Percentiles rank a stretch among this genome's conserved stretches.
Evolutionary conservation across 2,888 invertebrate species (phyloP).

Genomic region (Nasonia oneida): DNA sequence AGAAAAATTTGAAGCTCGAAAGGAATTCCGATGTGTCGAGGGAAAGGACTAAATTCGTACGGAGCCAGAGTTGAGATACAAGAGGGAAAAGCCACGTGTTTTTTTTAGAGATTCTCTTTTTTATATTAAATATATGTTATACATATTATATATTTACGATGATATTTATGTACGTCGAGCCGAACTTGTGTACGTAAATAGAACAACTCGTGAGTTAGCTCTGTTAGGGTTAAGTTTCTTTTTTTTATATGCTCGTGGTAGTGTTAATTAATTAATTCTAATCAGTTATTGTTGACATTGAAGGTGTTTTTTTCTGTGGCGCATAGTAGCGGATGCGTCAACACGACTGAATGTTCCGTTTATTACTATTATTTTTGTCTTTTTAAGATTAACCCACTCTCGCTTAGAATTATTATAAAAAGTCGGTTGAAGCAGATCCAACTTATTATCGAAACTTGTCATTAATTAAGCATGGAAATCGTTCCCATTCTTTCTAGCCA

Average conservation of each 20-base stretch:
- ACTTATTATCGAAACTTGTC: constrained; percentile 69
- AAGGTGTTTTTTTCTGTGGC: constrained; percentile 67
- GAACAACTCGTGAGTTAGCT: constrained; percentile 63
- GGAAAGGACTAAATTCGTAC: constrained; percentile 58
- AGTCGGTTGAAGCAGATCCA: constrained; percentile 64
- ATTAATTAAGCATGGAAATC: constrained; percentile 71
- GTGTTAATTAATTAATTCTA: constrained; percentile 67
- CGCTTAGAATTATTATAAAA: constrained; percentile 55
- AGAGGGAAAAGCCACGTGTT: constrained; percentile 68
- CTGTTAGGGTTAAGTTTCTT: constrained; percentile 69
- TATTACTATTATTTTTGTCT: constrained; percentile 63
- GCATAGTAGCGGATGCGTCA: constrained; percentile 65
- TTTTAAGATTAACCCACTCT: constrained; percentile 49
- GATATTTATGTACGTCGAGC: constrained; percentile 71
- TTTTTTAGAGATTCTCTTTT: constrained; percentile 74
- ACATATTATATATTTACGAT: constrained; percentile 66
- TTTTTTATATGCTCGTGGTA: constrained; percentile 67
- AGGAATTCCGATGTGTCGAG: not conserved
- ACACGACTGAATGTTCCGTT: constrained; percentile 74
- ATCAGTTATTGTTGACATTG: constrained; percentile 73
- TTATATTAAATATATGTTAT: constrained; percentile 67
- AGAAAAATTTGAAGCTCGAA: constrained; percentile 18
- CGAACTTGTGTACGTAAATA: constrained; percentile 59
- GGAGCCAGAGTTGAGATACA: constrained; percentile 61
- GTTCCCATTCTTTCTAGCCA: constrained; percentile 60